These are phyloP conservation scores for Smithornis capensis DNA, from an alignment of 2,113 vertebrate genomes.

Conservation along the genomic window DNA sequence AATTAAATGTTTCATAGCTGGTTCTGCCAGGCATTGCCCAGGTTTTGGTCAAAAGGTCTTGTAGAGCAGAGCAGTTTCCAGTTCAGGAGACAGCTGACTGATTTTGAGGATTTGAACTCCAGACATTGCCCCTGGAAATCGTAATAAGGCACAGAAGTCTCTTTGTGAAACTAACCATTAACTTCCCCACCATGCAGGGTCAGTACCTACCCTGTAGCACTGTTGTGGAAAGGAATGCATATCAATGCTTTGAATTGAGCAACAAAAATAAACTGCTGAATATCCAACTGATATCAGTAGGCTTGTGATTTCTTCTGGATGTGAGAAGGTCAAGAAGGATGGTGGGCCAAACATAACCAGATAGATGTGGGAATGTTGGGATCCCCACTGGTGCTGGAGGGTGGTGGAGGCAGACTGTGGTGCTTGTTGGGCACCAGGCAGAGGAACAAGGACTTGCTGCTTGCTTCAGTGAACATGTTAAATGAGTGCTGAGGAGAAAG, in stretches of 20 bases:
- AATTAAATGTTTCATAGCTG: not conserved
- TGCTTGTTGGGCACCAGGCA: not conserved
- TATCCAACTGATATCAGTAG: not conserved
- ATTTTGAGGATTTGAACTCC: not conserved
- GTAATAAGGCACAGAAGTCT: not conserved
- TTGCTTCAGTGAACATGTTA: not conserved
- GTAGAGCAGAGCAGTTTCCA: not conserved
- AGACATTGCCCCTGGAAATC: not conserved
- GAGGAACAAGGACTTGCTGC: not conserved
- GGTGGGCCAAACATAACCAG: not conserved
- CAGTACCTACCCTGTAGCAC: not conserved
- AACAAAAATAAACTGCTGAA: not conserved
- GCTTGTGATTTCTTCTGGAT: not conserved
- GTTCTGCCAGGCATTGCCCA: not conserved
- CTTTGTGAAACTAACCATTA: not conserved
- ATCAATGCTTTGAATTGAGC: not conserved
- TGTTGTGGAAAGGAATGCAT: not conserved
- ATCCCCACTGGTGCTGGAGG: fast-evolving
- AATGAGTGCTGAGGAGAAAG: not conserved
- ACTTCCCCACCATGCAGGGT: not conserved
- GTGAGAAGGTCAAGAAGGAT: not conserved
- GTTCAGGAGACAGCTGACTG: not conserved
- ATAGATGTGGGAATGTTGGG: fast-evolving
- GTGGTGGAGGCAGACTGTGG: not conserved
- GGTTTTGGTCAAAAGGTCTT: not conserved